Percentiles rank a stretch among this genome's conserved stretches.
Conservation (phyloP, 2,888 invertebrate species). For the Entomobrya multifasciata region DNA sequence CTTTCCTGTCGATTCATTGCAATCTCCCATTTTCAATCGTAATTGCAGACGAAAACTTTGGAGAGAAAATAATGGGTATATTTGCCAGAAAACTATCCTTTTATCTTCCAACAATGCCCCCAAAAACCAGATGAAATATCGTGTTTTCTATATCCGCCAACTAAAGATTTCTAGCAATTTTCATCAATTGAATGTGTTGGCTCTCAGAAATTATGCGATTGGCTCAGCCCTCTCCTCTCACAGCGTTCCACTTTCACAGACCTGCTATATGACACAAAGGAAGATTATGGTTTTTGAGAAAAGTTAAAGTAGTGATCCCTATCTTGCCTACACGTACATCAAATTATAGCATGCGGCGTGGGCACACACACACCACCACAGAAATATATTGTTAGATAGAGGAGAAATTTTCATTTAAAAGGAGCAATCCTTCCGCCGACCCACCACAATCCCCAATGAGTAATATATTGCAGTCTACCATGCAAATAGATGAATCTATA, state of each 20-base stretch:
- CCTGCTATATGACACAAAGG: conserved; percentile 15
- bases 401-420: conserved; percentile 53
- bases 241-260: too few relatives aligned
- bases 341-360: background rate
- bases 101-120: conserved; percentile 58
- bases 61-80: conserved; percentile 21
- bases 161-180: conserved; percentile 61
- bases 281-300: conserved; percentile 54
- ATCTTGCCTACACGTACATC: background rate
- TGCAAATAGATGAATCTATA: conserved; percentile 26
- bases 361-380: too few relatives aligned
- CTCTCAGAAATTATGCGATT: conserved; percentile 56
- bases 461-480: conserved; percentile 51
- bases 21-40: conserved; percentile 36
- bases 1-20: background rate
- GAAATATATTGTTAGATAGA: conserved; percentile 1
- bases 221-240: conserved; percentile 31
- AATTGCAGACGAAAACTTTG: conserved; percentile 41
- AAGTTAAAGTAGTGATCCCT: background rate
- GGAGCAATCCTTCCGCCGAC: background rate
- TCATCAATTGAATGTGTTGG: conserved; percentile 60
- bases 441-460: conserved; percentile 52
- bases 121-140: conserved; percentile 52
- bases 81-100: conserved; percentile 66
- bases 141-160: conserved; percentile 28